Percentiles rank a stretch among this genome's conserved stretches.
Conservation (phyloP, 1,140 invertebrate genomes). For the Drosophila carrolli region DNA sequence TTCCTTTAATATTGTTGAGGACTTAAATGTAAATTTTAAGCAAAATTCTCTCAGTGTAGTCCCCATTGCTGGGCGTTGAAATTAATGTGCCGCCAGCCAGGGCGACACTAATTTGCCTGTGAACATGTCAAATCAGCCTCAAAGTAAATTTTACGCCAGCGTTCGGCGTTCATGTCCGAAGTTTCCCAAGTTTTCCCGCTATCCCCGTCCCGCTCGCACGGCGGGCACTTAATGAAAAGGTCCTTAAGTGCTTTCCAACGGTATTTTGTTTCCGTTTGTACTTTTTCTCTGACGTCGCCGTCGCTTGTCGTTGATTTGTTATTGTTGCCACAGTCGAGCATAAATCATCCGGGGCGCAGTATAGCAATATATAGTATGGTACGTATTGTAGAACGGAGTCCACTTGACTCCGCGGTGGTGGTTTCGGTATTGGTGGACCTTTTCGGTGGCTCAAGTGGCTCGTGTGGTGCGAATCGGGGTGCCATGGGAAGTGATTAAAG, state of each 20-base stretch:
- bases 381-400: neutral
- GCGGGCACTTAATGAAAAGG: constrained; percentile 79
- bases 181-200: constrained; percentile 15
- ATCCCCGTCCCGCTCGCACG: constrained; percentile 2
- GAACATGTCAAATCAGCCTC: constrained; percentile 81
- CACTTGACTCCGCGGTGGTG: constrained; percentile 34
- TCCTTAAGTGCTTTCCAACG: constrained; percentile 83
- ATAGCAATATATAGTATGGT: neutral
- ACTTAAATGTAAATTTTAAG: too few species aligned
- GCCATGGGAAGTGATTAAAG: constrained; percentile 81
- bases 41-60: constrained; percentile 6
- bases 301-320: constrained; percentile 75
- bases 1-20: too few species aligned
- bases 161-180: constrained; percentile 31
- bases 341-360: constrained; percentile 61
- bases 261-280: constrained; percentile 83
- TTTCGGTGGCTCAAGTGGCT: constrained; percentile 20
- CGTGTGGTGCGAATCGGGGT: constrained; percentile 31
- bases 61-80: constrained; percentile 51
- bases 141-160: constrained; percentile 73
- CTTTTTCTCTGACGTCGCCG: constrained; percentile 64
- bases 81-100: constrained; percentile 73
- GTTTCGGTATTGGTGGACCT: neutral
- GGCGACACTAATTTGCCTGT: constrained; percentile 81
- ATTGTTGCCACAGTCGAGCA: constrained; percentile 75